Conservation (phyloP, 1,140 invertebrate genomes). For the Trinorchestia longiramus region DNA sequence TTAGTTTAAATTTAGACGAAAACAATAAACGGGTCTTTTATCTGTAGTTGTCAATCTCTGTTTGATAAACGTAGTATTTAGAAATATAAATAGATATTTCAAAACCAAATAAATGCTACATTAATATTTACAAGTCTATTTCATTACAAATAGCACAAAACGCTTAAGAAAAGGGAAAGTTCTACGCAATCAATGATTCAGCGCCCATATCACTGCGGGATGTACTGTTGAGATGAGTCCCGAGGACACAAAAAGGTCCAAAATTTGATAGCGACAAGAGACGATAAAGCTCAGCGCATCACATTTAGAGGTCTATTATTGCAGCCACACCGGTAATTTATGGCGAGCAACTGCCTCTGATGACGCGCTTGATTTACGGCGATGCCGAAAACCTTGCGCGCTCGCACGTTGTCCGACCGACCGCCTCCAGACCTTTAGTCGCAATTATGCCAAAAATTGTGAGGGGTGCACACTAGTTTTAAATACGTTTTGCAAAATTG, state of each 20-base stretch:
- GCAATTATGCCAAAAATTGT: background rate
- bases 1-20: background rate
- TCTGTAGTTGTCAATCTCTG: background rate
- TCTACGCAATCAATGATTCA: background rate
- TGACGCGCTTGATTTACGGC: conserved; percentile 6
- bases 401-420: background rate
- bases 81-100: background rate
- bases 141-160: background rate
- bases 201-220: background rate
- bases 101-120: background rate
- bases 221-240: background rate
- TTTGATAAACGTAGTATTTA: background rate
- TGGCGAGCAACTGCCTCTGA: conserved; percentile 30
- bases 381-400: background rate
- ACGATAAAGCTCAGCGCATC: conserved; percentile 18
- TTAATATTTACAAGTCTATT: background rate
- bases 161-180: background rate
- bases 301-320: background rate
- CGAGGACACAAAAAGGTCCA: background rate
- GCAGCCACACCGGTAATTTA: conserved; percentile 25
- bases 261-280: background rate
- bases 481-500: background rate
- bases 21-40: background rate
- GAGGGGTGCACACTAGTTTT: background rate
- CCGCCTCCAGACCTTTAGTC: background rate